A percentile compares a stretch with the other conserved stretches of the same genome.
These are phyloP conservation scores for Aegithalos caudatus DNA, from an alignment of 2,113 vertebrate genomes.

Conservation along the genomic window DNA sequence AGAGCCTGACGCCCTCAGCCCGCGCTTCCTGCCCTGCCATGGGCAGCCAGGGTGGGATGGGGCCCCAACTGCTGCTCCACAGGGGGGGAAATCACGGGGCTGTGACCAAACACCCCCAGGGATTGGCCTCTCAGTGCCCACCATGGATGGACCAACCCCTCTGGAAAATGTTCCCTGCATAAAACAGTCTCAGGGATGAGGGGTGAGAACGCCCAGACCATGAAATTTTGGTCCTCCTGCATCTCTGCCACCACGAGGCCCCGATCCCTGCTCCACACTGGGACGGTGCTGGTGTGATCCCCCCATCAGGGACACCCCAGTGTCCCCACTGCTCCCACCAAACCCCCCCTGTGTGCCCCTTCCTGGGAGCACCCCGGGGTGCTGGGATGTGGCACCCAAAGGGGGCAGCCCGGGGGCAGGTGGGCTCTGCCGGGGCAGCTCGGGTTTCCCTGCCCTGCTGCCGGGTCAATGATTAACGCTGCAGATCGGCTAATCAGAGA, in stretches of 20 bases:
- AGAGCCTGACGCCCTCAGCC: neutral
- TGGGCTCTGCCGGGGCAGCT: neutral
- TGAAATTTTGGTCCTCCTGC: rapidly evolving
- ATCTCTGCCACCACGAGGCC: rapidly evolving
- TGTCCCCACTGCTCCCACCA: neutral
- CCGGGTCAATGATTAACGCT: constrained; percentile 60
- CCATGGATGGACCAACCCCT: neutral
- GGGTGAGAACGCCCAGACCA: neutral
- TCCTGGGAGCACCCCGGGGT: neutral
- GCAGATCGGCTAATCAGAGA: neutral
- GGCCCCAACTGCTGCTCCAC: neutral
- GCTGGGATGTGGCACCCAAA: neutral
- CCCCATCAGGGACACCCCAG: neutral
- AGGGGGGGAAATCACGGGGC: neutral
- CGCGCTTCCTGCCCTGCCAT: neutral
- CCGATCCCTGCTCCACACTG: rapidly evolving
- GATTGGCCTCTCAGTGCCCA: neutral
- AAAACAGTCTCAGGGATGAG: rapidly evolving
- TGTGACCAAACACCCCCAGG: rapidly evolving
- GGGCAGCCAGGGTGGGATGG: neutral
- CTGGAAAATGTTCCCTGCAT: neutral
- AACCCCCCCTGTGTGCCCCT: neutral
- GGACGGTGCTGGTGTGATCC: too few relatives aligned
- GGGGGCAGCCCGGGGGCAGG: rapidly evolving
- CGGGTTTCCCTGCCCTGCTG: neutral